phyloP scores from a whole-genome alignment of 2,113 vertebrate species.

The Pseudorhombus dupliciocellatus region DNA sequence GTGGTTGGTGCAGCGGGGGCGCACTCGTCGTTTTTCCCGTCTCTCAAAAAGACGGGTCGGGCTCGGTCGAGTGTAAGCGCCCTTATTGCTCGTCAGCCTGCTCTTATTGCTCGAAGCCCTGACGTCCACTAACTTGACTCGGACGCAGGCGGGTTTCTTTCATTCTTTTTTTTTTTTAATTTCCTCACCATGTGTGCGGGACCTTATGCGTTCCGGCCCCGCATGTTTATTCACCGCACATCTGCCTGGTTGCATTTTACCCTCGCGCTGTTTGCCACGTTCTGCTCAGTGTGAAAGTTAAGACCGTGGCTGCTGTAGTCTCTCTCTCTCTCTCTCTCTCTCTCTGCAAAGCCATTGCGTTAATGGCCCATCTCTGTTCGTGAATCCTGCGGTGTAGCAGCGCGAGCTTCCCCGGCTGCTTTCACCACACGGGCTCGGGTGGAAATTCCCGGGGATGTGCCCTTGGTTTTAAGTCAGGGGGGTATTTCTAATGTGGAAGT shows the following conservation, averaged over 20 bases:
- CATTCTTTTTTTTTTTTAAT: background rate
- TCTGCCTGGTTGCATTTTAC: background rate
- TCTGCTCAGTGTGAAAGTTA: constrained; percentile 77
- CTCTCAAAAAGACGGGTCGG: constrained; percentile 82
- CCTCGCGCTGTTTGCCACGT: constrained; percentile 12
- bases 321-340: constrained; percentile 42
- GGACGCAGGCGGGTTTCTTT: constrained; percentile 65
- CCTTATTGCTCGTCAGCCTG: constrained; percentile 73
- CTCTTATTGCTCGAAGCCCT: constrained; percentile 75
- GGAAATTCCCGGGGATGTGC: constrained; percentile 29
- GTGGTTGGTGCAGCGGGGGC: constrained; percentile 49
- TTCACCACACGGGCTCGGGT: constrained; percentile 29
- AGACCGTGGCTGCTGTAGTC: constrained; percentile 55
- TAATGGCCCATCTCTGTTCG: constrained; percentile 64
- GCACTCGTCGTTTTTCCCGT: constrained; percentile 80
- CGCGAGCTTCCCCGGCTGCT: constrained; percentile 4
- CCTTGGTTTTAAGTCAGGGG: constrained; percentile 25
- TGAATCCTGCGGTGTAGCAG: constrained; percentile 50
- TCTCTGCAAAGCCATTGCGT: constrained; percentile 60
- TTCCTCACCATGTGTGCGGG: constrained; percentile 66
- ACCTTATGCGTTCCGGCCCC: background rate
- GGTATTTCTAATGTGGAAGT: constrained; percentile 35
- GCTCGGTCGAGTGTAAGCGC: constrained; percentile 78
- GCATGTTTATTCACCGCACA: background rate
- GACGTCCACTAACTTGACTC: constrained; percentile 84